Conservation (phyloP, 2,113 vertebrate genomes). For the Lamprotornis superbus region DNA sequence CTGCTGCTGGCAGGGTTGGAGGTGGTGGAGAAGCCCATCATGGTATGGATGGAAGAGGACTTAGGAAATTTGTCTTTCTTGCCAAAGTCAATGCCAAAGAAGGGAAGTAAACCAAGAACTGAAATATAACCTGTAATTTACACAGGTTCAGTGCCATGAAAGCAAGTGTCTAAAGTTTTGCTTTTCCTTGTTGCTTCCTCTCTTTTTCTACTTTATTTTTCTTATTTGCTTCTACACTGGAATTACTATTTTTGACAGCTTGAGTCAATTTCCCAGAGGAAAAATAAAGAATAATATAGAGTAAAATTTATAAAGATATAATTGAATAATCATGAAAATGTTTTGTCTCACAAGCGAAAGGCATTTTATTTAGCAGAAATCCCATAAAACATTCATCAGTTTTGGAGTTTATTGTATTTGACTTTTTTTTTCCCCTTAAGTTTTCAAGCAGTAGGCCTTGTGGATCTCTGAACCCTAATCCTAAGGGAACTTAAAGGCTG, state of each 20-base stretch:
- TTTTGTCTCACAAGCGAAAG: not conserved
- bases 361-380: not conserved
- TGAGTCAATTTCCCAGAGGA: not conserved
- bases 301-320: not conserved
- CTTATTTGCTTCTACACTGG: not conserved
- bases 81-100: not conserved
- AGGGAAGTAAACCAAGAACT: not conserved
- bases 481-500: not conserved
- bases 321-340: not conserved
- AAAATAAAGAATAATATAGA: not conserved
- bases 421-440: not conserved
- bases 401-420: not conserved
- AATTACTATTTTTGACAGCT: not conserved
- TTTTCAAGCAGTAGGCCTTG: not conserved
- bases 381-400: not conserved
- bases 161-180: not conserved
- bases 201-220: not conserved
- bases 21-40: not conserved
- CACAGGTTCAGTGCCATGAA: not conserved
- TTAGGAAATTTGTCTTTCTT: not conserved
- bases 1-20: accelerated
- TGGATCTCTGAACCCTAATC: not conserved
- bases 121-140: not conserved
- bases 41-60: accelerated
- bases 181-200: not conserved